These are phyloP conservation scores for Chionodraco myersi DNA, from an alignment of 2,113 vertebrate species.

Conservation along the genomic window DNA sequence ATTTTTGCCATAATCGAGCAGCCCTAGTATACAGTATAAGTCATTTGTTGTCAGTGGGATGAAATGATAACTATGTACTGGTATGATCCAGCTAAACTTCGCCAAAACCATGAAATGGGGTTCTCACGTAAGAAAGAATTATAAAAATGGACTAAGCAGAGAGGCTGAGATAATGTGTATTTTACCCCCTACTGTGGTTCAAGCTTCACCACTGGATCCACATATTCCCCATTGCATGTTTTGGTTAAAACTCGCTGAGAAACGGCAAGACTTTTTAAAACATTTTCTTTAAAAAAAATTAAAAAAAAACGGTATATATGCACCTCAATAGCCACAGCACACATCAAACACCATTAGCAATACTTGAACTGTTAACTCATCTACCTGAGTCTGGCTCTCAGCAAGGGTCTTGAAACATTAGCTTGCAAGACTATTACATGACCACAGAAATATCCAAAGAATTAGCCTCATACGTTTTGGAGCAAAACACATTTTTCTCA, in stretches of 20 bases:
- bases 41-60: background rate
- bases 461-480: background rate
- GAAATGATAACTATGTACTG: background rate
- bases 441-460: background rate
- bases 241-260: background rate
- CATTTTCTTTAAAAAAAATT: too few species aligned
- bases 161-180: background rate
- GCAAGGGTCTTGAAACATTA: background rate
- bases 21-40: background rate
- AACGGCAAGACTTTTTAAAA: background rate
- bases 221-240: background rate
- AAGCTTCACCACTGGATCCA: background rate
- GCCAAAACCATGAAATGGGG: background rate
- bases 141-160: background rate
- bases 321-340: background rate
- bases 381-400: background rate
- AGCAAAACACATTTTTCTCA: background rate
- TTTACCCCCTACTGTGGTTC: background rate
- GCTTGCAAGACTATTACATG: background rate
- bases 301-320: too few species aligned
- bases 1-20: too few species aligned
- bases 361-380: background rate
- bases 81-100: background rate
- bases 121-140: background rate
- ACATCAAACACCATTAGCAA: background rate